Conservation (phyloP, 37 sponge, comb jelly and placozoan species). For the Beroe ovata region DNA sequence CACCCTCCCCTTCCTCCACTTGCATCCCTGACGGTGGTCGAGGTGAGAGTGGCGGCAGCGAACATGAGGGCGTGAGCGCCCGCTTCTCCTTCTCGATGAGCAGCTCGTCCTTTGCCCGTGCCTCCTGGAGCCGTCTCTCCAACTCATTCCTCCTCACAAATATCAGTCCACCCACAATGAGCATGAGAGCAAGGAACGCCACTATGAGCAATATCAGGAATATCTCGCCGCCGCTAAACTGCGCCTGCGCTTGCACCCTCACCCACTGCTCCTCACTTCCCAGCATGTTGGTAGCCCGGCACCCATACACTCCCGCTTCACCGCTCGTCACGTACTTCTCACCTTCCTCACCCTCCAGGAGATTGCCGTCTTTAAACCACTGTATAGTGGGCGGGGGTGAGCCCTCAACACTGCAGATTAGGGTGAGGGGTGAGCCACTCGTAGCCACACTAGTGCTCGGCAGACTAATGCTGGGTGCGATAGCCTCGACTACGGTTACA, state of each 20-base stretch:
- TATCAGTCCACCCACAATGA: background rate
- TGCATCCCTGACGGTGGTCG: background rate
- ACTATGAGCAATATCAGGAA: conserved; percentile 45
- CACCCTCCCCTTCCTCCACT: background rate
- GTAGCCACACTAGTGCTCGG: conserved; percentile 33
- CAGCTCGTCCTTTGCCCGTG: conserved; percentile 20
- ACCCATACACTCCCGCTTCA: conserved; percentile 5
- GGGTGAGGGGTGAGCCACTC: conserved; percentile 20
- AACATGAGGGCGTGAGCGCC: background rate
- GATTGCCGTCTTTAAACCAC: conserved; percentile 12
- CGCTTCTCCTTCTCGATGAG: conserved; percentile 54
- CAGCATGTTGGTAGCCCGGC: conserved; percentile 31
- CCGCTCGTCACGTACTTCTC: conserved; percentile 10
- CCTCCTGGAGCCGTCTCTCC: conserved; percentile 18
- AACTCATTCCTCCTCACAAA: conserved; percentile 31
- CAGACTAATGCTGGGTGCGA: conserved; percentile 22
- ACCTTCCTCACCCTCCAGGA: background rate
- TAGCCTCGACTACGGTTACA: background rate
- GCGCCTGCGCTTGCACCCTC: background rate
- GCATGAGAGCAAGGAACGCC: background rate
- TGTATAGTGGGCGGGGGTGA: conserved; percentile 51
- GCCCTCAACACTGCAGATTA: conserved; percentile 48
- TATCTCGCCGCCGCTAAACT: conserved; percentile 39
- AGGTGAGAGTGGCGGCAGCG: conserved; percentile 4
- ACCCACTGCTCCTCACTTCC: conserved; percentile 34